A percentile compares a stretch with the other conserved stretches of the same genome.
Evolutionary conservation across 2,113 vertebrate genomes (phyloP).

Genomic region (Hucho hucho): DNA sequence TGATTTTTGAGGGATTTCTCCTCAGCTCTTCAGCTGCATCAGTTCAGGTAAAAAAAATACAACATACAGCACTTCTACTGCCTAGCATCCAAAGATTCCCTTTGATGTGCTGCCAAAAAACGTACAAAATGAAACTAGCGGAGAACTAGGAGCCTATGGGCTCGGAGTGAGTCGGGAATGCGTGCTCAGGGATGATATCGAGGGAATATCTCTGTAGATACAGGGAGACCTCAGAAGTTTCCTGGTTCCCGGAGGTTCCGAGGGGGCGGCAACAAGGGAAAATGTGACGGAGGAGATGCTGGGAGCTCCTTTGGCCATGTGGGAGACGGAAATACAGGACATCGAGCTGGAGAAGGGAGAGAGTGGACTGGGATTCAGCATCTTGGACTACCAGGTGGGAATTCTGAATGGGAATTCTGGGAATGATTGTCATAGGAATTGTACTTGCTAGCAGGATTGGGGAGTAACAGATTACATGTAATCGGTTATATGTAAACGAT

Average conservation of each 20-base stretch:
- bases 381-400: slow-evolving; percentile 94
- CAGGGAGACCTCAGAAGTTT: slow-evolving; percentile 72
- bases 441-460: no score
- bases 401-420: not conserved
- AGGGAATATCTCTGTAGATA: slow-evolving; percentile 63
- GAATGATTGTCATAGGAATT: no score
- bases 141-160: slow-evolving; percentile 34
- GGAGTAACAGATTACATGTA: no score
- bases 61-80: not conserved
- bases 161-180: slow-evolving; percentile 29
- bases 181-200: slow-evolving; percentile 36
- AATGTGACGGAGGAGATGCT: slow-evolving; percentile 69
- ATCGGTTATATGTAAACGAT: no score
- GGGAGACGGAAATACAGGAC: slow-evolving; percentile 87
- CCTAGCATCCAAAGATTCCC: slow-evolving; percentile 47
- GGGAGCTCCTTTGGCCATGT: slow-evolving; percentile 87
- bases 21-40: slow-evolving; percentile 9
- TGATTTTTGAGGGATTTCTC: slow-evolving; percentile 32
- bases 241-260: slow-evolving; percentile 74
- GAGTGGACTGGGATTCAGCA: slow-evolving; percentile 95
- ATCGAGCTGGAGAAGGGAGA: slow-evolving; percentile 90
- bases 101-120: slow-evolving; percentile 57
- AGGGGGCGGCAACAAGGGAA: slow-evolving; percentile 58
- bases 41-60: not conserved
- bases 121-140: slow-evolving; percentile 40